These are phyloP conservation scores for Lagocephalus sceleratus DNA, from an alignment of 2,797 vertebrate species.

Conservation along the genomic window DNA sequence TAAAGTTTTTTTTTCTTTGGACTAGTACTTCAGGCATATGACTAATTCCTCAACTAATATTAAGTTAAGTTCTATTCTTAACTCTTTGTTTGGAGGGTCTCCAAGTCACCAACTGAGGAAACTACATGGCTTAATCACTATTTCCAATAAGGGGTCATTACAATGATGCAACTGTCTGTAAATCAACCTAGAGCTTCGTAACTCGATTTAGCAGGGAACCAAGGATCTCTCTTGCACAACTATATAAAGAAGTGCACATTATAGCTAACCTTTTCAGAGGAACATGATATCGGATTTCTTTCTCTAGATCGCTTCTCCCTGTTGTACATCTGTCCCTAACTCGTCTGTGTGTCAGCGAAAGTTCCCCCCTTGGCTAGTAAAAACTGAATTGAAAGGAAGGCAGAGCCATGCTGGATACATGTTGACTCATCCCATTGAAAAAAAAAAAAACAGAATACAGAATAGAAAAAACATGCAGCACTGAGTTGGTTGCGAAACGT, in stretches of 20 bases:
- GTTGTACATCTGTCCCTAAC: slow-evolving; percentile 74
- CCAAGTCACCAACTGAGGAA: slow-evolving; percentile 29
- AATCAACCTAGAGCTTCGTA: slow-evolving; percentile 38
- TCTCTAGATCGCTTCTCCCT: slow-evolving; percentile 59
- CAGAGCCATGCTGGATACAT: slow-evolving; percentile 13
- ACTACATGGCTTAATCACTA: slow-evolving; percentile 14
- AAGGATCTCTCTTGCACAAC: slow-evolving; percentile 55
- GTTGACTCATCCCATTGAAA: slow-evolving; percentile 12
- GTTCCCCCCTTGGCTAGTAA: slow-evolving; percentile 14
- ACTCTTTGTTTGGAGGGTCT: slow-evolving; percentile 40
- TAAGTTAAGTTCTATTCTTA: slow-evolving; percentile 31
- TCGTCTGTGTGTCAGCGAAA: slow-evolving; percentile 63
- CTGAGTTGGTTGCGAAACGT: slow-evolving; percentile 39
- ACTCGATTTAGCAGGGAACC: slow-evolving; percentile 62
- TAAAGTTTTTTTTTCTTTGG: no score
- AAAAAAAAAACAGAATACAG: slow-evolving; percentile 12
- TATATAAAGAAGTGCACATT: slow-evolving; percentile 78
- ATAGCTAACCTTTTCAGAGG: slow-evolving; percentile 71
- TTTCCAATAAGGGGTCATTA: slow-evolving; percentile 38
- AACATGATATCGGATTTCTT: slow-evolving; percentile 75
- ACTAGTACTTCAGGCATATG: neutral
- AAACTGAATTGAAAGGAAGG: slow-evolving; percentile 16
- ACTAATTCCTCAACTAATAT: slow-evolving; percentile 1
- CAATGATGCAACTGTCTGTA: slow-evolving; percentile 76
- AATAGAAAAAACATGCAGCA: slow-evolving; percentile 6